A percentile compares a stretch with the other conserved stretches of the same genome.
Conservation (phyloP, 2,888 invertebrate species). For the Lepidonotus clava region DNA sequence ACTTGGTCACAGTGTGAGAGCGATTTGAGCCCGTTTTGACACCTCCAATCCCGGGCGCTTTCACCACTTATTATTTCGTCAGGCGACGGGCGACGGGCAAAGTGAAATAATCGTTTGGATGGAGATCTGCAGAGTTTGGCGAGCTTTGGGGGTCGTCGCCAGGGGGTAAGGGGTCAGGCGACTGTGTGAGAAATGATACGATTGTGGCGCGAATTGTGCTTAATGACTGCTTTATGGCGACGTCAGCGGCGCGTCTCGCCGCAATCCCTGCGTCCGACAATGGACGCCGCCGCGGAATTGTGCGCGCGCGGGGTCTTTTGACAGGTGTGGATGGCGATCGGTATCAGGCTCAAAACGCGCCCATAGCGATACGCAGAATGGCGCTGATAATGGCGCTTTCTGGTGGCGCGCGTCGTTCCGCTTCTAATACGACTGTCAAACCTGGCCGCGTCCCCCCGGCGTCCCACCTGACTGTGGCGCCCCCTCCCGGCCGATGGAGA, state of each 20-base stretch:
- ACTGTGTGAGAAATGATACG: conserved; percentile 33
- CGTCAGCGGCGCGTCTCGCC: no score
- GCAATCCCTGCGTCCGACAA: no score
- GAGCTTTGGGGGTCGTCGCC: background rate
- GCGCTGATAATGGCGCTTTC: no score
- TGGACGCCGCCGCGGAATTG: no score
- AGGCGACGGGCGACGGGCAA: background rate
- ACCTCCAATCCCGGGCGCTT: background rate
- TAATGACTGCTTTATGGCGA: conserved; percentile 38
- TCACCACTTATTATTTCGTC: conserved; percentile 12
- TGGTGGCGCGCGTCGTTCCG: no score
- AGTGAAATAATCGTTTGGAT: background rate
- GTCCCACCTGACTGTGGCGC: no score
- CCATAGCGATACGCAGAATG: no score
- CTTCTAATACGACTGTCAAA: no score
- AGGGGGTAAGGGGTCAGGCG: conserved; percentile 20
- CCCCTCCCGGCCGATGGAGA: background rate
- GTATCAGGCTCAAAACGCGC: no score
- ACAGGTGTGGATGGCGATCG: no score
- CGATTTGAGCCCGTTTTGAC: conserved; percentile 7
- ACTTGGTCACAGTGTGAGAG: background rate
- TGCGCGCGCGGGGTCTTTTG: no score
- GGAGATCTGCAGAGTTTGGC: background rate
- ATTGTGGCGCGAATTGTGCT: conserved; percentile 40
- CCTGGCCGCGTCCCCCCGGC: no score